Evolutionary conservation across 2,888 invertebrate genomes (phyloP).

Genomic region (Thymelicus acteon): DNA sequence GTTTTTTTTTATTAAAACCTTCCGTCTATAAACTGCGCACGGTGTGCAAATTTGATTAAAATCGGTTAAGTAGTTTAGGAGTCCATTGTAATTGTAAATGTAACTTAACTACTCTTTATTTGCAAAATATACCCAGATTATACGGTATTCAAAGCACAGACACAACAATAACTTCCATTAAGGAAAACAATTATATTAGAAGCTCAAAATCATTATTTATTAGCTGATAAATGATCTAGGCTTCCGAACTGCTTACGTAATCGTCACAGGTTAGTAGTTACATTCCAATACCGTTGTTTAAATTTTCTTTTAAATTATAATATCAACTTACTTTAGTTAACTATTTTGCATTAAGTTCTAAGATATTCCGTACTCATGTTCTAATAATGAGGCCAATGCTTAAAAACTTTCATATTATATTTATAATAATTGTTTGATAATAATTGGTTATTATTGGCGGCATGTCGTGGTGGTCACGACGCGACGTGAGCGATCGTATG

Average conservation of each 20-base stretch:
- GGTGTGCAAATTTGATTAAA: no score
- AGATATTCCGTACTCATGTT: background rate
- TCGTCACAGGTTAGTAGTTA: background rate
- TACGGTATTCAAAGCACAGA: no score
- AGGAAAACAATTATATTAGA: background rate
- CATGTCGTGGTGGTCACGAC: constrained; percentile 33
- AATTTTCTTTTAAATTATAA: background rate
- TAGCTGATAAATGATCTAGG: background rate
- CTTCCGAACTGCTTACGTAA: constrained; percentile 10
- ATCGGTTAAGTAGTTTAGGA: no score
- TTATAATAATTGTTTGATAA: constrained; percentile 29
- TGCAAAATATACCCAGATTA: no score
- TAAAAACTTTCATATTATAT: constrained; percentile 15
- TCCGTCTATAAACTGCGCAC: no score
- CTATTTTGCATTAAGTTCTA: no score
- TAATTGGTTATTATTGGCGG: constrained; percentile 35
- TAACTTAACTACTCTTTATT: no score
- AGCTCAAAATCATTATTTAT: background rate
- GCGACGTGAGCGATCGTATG: background rate
- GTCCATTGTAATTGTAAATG: no score
- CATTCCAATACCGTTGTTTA: no score
- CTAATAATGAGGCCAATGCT: constrained; percentile 5
- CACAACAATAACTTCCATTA: background rate
- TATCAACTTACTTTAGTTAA: background rate
- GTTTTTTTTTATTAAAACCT: no score